Conservation (phyloP, 1,140 invertebrate genomes). For the Druon quercuslanigerum region DNA sequence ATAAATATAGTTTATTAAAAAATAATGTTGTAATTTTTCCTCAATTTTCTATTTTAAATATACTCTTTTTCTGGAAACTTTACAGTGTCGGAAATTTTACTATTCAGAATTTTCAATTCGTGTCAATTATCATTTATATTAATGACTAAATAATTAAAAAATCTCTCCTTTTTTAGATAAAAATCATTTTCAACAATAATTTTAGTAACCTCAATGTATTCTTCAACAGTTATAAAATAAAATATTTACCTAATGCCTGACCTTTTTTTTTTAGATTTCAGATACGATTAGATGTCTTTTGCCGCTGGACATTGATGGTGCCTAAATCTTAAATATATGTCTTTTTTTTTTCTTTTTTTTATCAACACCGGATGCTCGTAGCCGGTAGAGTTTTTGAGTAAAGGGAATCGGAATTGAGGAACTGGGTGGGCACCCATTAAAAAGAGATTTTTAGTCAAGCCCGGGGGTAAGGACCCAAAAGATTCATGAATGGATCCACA, state of each 20-base stretch:
- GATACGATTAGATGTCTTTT: conserved; percentile 20
- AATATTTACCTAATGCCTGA: background rate
- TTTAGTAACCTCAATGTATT: too few species aligned
- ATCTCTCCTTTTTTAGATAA: too few species aligned
- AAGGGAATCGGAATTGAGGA: conserved; percentile 53
- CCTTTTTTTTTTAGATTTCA: background rate
- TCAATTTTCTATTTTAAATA: too few species aligned
- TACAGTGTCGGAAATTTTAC: too few species aligned
- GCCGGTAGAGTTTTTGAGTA: conserved; percentile 49
- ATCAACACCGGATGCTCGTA: conserved; percentile 60
- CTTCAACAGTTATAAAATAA: background rate
- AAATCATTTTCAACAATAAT: too few species aligned
- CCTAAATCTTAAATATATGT: background rate
- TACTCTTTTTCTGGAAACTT: too few species aligned
- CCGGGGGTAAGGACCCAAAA: conserved; percentile 46
- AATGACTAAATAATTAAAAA: too few species aligned
- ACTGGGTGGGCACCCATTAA: conserved; percentile 62
- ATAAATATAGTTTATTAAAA: too few species aligned
- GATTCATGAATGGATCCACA: conserved; percentile 63
- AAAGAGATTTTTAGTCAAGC: conserved; percentile 68
- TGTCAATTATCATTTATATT: too few species aligned
- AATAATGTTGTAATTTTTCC: too few species aligned
- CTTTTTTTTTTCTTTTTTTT: too few species aligned
- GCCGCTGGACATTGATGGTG: conserved; percentile 4
- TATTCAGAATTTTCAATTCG: too few species aligned